Base-by-base conservation (phyloP, 2,888 invertebrate species). In the Chloroclysta siterata region DNA sequence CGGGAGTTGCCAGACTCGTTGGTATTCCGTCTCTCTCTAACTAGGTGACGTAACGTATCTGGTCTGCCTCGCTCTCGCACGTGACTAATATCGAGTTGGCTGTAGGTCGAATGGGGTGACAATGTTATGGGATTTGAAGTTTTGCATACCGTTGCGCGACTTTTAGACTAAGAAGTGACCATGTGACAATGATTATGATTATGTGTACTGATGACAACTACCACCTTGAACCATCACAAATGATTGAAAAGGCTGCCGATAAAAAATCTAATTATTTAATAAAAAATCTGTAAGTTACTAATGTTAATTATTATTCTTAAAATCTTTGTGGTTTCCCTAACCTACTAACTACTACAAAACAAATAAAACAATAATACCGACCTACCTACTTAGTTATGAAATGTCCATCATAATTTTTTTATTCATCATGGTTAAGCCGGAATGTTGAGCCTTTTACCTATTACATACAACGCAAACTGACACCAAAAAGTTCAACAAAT, bases 21-120 rank as follows among this genome's bases (percentile, higher is more conserved):
- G 13, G 10, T 48, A 11, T 41, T 47, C 52, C 36, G 56, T 60
- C 64, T 53, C 64, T 41, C 14, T 64, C 69, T 65, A 62, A 60
- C 63, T 53, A 36, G 15, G 52, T 63, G 60, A 64, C 60, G 59
- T 65, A 56, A 63, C 62, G 65, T 57, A 59, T 65, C 47, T 33
- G 48, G 8, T 51, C 59, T 22, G 46, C 65, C 67, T 62, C 70
- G 36, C 63, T 71, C 65, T 41, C 51, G 28, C 69, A 41, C 44
- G 14, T 50, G 53, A 51, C 42, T 46, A 56, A 56, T 68, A 64
- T 63, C 48, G 66, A 69, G 66, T 59, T 58, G 61, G 64, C 64
- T 67, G 63, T 63, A 36, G 68, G 42, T 62, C 53, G 68, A 70
- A 62, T 73, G 64, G 65, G 65, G 70, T 72, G 69, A 58, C 71